Conservation (phyloP, 1,140 invertebrate genomes). For the Caenorhabditis brenneri region DNA sequence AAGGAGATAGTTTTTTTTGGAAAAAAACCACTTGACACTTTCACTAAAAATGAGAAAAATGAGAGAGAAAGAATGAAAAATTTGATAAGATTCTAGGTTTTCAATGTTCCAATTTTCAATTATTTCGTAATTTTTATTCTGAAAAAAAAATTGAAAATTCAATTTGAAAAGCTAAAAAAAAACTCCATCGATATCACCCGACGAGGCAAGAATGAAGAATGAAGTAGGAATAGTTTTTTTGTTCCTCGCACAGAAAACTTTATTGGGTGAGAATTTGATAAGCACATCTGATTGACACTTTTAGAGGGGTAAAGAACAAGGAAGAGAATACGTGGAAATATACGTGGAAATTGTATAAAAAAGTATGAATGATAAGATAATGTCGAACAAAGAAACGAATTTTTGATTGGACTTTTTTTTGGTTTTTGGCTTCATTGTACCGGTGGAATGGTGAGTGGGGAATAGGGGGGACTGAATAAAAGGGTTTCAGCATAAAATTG, state of each 20-base stretch:
- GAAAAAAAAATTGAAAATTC: neutral
- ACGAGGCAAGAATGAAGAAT: neutral
- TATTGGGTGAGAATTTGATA: conserved; percentile 24
- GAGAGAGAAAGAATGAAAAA: neutral
- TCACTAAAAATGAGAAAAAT: neutral
- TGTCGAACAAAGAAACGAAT: too few species aligned
- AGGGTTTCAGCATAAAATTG: too few species aligned
- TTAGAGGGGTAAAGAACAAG: neutral
- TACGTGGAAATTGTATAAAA: neutral
- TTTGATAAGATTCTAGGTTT: conserved; percentile 2
- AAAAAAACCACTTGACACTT: neutral
- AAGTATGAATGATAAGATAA: too few species aligned
- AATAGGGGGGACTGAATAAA: too few species aligned
- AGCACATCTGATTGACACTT: conserved; percentile 17
- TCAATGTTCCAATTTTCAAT: neutral
- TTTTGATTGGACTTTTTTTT: too few species aligned
- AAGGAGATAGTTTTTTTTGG: neutral
- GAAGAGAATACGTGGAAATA: neutral
- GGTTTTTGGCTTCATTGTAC: too few species aligned
- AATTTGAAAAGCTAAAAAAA: neutral
- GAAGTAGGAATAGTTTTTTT: neutral
- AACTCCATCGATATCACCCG: neutral
- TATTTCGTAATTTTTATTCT: neutral
- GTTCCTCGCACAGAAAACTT: neutral
- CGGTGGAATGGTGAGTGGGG: too few species aligned